Evolutionary conservation across 2,113 vertebrate species (phyloP).

Genomic region (Neopipo cinnamomea): DNA sequence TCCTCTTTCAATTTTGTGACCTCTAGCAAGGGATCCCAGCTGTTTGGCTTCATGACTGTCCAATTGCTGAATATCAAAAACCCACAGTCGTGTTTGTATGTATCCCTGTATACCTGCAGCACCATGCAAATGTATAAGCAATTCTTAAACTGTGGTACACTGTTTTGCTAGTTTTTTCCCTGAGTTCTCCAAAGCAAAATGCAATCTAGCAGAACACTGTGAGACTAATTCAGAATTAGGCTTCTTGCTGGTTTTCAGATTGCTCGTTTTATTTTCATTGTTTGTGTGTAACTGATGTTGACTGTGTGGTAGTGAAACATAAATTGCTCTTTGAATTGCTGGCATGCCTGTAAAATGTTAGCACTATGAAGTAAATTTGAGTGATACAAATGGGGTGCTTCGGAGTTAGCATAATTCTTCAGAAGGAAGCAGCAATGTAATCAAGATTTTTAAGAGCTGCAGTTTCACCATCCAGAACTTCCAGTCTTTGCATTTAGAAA

Average conservation of each 20-base stretch:
- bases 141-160: background rate
- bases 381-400: background rate
- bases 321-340: background rate
- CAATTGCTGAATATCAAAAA: background rate
- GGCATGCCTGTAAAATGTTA: background rate
- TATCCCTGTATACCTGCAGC: background rate
- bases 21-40: too few relatives aligned
- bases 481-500: background rate
- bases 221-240: background rate
- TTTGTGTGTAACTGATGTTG: background rate
- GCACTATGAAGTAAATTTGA: background rate
- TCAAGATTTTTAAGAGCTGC: background rate
- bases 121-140: background rate
- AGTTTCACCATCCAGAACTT: background rate
- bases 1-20: too few relatives aligned
- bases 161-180: background rate
- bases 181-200: background rate
- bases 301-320: background rate
- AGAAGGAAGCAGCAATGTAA: background rate
- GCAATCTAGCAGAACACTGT: background rate
- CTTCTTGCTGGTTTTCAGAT: background rate
- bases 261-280: background rate
- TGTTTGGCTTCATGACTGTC: too few relatives aligned
- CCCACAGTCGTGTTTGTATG: background rate
- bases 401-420: background rate